These are phyloP conservation scores for Bufo bufo DNA, from an alignment of 2,113 vertebrate species.

Conservation along the genomic window DNA sequence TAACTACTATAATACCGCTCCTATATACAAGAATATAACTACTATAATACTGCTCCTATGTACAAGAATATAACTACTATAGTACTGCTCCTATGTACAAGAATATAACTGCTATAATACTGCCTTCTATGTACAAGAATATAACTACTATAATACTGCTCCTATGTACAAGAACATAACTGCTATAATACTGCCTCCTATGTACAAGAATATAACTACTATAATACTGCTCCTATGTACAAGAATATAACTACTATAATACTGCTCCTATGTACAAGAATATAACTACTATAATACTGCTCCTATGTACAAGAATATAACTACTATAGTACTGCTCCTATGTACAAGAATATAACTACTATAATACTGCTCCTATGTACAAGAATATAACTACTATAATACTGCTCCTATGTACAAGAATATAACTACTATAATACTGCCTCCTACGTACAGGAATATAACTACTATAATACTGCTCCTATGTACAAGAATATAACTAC, in stretches of 20 bases:
- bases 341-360: neutral
- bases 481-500: neutral
- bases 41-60: too few species aligned
- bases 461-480: neutral
- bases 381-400: conserved; percentile 6
- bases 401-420: neutral
- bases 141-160: conserved; percentile 3
- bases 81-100: neutral
- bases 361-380: neutral
- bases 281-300: too few species aligned
- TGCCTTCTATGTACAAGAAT: neutral
- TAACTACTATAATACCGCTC: neutral
- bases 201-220: conserved; percentile 4
- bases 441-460: neutral
- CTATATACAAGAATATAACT: too few species aligned
- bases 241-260: neutral
- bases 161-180: neutral
- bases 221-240: neutral
- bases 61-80: too few species aligned
- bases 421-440: conserved; percentile 10
- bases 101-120: neutral
- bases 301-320: neutral
- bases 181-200: conserved; percentile 36
- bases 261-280: too few species aligned
- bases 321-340: conserved; percentile 37